Evolutionary conservation across 2,113 vertebrate genomes (phyloP), one percentile per base, ranked within the genome.

Genomic region (Apistogramma diplotaenia): DNA sequence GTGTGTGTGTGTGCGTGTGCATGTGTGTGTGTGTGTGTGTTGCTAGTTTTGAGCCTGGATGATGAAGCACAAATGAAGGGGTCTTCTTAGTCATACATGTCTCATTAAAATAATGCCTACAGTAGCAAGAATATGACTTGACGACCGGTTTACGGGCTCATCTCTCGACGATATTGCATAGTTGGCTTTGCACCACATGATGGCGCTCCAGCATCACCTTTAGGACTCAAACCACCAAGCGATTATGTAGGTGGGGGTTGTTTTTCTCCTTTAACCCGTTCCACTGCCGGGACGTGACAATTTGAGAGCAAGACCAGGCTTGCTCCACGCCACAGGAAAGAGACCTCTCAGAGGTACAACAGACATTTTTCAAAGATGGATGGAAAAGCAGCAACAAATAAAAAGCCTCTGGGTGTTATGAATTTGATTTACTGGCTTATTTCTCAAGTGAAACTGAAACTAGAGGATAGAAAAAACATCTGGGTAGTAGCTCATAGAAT

Each of bases 401-500:
- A 78, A 85, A 85, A 78, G 46, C 79, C 74, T 79, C 27, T 71
- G 76, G 87, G 80, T 58, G 35, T 85, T 84, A 75, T 85, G 53
- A 87, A 76, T 89, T 73, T 79, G 82, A 88, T 82, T 87, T 73
- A 83, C 74, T 29, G 23, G 40, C 53, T 86, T 87, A 77, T 79
- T 87, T 86, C 86, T 81, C 79, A 58, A 78, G 78, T 62, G 74
- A 76, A 56, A 60, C 15, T 51, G 54, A 57, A 86, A 82, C 1
- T 23, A 37, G 37, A 27, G n/a, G 16, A 5, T 19, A 19, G 11
- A 43, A 33, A 33, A 81, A 85, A 62, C 56, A 85, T 74, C 56
- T 25, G 33, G n/a, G 71, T 70, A 60, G 46, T 43, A 79, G 74
- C 74, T 81, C 25, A 56, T 54, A 56, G 59, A 86, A 58, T 46